phyloP scores from a whole-genome alignment of 1,140 invertebrate genomes.

The Nautilus pompilius region DNA sequence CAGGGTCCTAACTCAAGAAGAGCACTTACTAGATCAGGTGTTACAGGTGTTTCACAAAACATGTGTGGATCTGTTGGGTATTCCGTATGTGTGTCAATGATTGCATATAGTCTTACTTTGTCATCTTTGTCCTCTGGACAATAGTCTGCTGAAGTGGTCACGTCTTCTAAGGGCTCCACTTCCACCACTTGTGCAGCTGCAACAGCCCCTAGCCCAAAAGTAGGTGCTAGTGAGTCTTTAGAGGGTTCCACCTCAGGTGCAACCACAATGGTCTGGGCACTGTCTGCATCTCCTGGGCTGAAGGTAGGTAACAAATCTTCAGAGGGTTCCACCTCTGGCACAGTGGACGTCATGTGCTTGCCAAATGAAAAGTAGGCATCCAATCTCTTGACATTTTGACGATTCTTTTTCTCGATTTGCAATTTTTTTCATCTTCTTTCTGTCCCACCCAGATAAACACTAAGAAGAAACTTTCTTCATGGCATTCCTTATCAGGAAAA shows the following conservation, averaged over 20 bases:
- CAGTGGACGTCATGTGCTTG: neutral
- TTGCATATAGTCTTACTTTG: neutral
- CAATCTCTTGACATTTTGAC: neutral
- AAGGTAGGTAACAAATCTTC: neutral
- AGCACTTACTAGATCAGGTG: neutral
- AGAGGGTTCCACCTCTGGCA: neutral
- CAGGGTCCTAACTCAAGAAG: no score
- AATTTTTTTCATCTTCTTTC: neutral
- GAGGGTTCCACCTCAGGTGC: neutral
- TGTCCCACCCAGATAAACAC: neutral
- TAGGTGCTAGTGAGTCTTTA: no score
- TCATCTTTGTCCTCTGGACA: no score
- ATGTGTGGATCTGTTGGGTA: neutral
- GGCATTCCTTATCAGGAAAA: neutral
- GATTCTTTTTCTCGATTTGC: neutral
- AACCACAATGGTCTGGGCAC: neutral
- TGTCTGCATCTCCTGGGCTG: no score
- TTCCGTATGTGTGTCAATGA: neutral
- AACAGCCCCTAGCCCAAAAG: no score
- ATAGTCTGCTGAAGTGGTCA: neutral
- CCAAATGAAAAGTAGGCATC: neutral
- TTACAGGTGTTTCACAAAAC: neutral
- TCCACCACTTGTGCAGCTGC: neutral
- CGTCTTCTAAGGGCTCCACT: neutral
- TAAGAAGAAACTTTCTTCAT: neutral